Conservation (phyloP, 1,140 invertebrate genomes). For the Aphaenogaster rudis region DNA sequence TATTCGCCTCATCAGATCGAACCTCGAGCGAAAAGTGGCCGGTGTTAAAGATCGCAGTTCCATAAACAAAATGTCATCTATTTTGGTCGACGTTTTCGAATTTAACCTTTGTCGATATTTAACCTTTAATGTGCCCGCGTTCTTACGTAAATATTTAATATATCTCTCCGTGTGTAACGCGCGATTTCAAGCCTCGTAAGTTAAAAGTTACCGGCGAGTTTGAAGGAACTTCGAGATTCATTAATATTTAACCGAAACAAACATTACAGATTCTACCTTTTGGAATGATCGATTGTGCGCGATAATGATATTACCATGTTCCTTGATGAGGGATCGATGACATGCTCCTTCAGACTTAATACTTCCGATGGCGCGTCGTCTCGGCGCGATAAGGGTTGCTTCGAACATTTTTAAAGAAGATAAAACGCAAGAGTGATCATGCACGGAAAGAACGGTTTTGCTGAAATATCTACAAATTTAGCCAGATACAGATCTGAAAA, state of each 20-base stretch:
- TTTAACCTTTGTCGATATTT: not conserved
- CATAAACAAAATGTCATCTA: slow-evolving; percentile 31
- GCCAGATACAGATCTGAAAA: too few relatives aligned
- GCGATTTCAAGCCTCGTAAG: not conserved
- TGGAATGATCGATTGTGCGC: not conserved
- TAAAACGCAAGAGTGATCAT: slow-evolving; percentile 10
- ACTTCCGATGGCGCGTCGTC: not conserved
- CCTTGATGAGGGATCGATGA: not conserved
- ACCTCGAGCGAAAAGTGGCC: not conserved
- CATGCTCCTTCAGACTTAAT: not conserved
- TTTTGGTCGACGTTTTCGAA: not conserved
- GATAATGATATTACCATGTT: slow-evolving; percentile 20
- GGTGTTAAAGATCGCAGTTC: slow-evolving; percentile 18
- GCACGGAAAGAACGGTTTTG: too few relatives aligned
- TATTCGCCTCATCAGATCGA: not conserved
- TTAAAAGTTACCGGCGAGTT: not conserved
- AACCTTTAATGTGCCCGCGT: slow-evolving; percentile 2
- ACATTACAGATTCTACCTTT: not conserved
- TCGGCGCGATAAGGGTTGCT: not conserved
- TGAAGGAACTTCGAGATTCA: not conserved
- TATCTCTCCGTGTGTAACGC: not conserved
- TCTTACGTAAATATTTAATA: slow-evolving; percentile 29
- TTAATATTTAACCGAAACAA: slow-evolving; percentile 16
- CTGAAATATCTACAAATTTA: too few relatives aligned
- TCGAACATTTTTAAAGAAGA: slow-evolving; percentile 11